Evolutionary conservation across 2,888 invertebrate species (phyloP), one percentile per base, ranked within the genome.

Genomic region (Volucella inflata): DNA sequence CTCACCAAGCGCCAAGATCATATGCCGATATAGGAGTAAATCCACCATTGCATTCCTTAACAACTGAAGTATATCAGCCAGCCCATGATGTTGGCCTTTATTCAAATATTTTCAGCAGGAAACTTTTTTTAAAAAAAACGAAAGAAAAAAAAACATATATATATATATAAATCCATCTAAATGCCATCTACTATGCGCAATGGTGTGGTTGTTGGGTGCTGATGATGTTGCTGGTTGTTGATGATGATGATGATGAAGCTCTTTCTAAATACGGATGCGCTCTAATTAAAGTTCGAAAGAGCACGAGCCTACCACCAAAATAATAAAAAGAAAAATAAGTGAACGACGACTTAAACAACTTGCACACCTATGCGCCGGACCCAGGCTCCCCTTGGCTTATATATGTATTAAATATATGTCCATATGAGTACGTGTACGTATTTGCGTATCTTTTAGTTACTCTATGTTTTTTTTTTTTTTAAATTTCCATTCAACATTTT

Each of bases 211-310:
- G 30, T 30, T 30, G 30, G 30, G 30, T 76, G 81, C 44, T 74
- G 75, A 50, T 70, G 64, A 14, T 64, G 62, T 40, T 76, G 67
- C 76, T 38, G 67, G 60, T 30, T 75, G 57, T 10, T 60, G 70
- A 50, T 72, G 78, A 14, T 77, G 78, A 59, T 72, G 76, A 50
- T 81, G 85, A 77, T 77, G 85, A 85, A 81, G 85, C 76, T 81
- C 81, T 74, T 80, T 85, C 76, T 85, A 85, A 85, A 85, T 85
- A 77, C 85, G 85, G 85, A 85, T 85, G 81, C 85, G 85, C 85
- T 85, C 85, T 85, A 85, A 85, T 85, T 85, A 85, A 85, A 85
- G 81, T 85, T 85, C 81, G 72, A 81, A 81, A 85, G 85, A 85
- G 85, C 80, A 85, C 85, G 68, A 76, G 85, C 81, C 30, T 85